phyloP scores from a whole-genome alignment of 2,797 vertebrate species.

The Chaetophractus vellerosus region DNA sequence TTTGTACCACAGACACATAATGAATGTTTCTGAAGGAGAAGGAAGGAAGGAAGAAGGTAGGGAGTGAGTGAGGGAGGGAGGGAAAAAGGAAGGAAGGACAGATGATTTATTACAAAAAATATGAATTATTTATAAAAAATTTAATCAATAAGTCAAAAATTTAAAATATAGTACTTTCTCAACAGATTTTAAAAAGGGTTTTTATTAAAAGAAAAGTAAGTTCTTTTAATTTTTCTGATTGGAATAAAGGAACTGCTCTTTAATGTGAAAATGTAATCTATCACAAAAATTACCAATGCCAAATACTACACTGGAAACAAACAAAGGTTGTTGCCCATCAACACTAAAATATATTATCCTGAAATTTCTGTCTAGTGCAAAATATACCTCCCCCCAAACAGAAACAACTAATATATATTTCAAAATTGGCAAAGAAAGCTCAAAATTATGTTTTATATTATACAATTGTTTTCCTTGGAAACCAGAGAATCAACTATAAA shows the following conservation, averaged over 20 bases:
- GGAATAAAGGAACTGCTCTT: background rate
- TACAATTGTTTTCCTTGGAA: background rate
- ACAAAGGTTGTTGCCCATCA: background rate
- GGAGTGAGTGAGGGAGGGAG: background rate
- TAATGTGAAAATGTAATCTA: background rate
- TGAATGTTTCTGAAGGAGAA: background rate
- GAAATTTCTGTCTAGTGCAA: background rate
- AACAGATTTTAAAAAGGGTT: background rate
- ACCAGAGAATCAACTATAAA: background rate
- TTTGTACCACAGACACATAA: background rate
- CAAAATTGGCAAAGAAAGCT: background rate
- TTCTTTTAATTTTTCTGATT: background rate
- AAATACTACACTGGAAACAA: background rate
- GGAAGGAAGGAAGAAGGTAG: background rate
- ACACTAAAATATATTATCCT: background rate
- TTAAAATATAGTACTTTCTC: background rate
- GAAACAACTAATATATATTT: background rate
- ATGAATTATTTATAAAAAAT: background rate
- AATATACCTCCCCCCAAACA: background rate
- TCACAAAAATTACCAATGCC: background rate
- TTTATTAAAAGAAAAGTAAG: conserved; percentile 21
- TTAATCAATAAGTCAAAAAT: background rate
- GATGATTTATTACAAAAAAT: background rate
- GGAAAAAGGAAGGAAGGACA: background rate
- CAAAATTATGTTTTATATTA: background rate